Conservation (phyloP, 2,797 vertebrate species). For the Garrulus glandarius region DNA sequence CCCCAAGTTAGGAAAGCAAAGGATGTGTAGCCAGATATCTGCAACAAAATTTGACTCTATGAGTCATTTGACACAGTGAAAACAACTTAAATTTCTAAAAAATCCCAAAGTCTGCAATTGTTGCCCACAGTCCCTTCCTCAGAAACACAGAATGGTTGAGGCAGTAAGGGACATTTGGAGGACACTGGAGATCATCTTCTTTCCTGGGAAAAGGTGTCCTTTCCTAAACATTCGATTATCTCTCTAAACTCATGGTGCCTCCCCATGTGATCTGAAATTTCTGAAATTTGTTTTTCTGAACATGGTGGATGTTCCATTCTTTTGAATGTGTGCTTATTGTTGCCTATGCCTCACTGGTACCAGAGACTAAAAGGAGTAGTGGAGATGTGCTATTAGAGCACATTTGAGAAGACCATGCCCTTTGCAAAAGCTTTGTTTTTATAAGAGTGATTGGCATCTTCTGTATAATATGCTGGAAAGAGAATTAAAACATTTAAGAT, state of each 20-base stretch:
- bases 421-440: neutral
- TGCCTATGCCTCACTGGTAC: neutral
- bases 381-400: neutral
- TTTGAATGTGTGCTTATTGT: neutral
- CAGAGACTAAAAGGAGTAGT: neutral
- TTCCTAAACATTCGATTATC: neutral
- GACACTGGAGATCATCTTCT: neutral
- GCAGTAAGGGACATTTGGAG: neutral
- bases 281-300: neutral
- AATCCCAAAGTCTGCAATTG: accelerated
- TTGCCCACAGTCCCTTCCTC: neutral
- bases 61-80: neutral
- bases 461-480: neutral
- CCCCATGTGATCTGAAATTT: neutral
- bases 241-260: neutral
- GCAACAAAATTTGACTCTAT: neutral
- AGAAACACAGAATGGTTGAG: neutral
- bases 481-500: neutral
- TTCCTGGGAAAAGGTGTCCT: neutral
- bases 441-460: neutral
- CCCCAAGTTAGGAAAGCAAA: neutral
- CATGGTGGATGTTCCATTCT: neutral
- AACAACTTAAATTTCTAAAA: neutral
- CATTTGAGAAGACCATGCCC: neutral
- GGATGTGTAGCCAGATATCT: neutral